Evolutionary conservation across 1,140 invertebrate species (phyloP).

Genomic region (Homalodisca vitripennis): DNA sequence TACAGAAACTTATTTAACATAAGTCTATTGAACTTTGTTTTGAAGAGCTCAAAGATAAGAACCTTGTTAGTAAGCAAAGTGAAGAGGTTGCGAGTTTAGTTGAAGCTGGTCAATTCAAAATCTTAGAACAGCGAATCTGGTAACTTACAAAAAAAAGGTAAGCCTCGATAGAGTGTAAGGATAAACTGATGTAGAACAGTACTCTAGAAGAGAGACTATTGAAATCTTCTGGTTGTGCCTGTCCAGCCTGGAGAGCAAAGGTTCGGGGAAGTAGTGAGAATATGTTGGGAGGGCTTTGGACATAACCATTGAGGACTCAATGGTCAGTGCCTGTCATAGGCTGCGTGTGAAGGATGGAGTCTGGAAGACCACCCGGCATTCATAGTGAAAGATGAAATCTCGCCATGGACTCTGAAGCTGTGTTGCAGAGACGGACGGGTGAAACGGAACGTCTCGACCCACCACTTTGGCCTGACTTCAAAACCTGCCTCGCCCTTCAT

Average conservation of each 20-base stretch:
- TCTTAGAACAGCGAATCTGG: neutral
- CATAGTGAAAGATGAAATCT: slow-evolving; percentile 16
- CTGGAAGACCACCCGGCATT: neutral
- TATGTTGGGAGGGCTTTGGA: slow-evolving; percentile 6
- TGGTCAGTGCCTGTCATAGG: slow-evolving; percentile 21
- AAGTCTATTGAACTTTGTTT: neutral
- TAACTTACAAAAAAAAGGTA: neutral
- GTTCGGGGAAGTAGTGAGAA: neutral
- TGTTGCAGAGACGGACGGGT: slow-evolving; percentile 14
- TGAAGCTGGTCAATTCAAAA: neutral
- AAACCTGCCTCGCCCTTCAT: neutral
- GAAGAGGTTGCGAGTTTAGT: neutral
- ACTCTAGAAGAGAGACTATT: slow-evolving; percentile 10
- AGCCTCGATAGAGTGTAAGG: neutral
- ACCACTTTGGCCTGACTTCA: slow-evolving; percentile 12
- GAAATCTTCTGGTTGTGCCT: slow-evolving; percentile 12
- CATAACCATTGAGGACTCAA: neutral
- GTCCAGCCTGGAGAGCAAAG: neutral
- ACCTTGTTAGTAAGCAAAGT: neutral
- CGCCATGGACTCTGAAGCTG: slow-evolving; percentile 4
- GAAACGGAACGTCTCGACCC: slow-evolving; percentile 11
- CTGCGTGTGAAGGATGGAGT: neutral
- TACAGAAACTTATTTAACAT: too few species aligned
- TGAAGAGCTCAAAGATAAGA: neutral
- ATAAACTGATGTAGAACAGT: slow-evolving; percentile 21